phyloP scores from a whole-genome alignment of 2,888 invertebrate genomes.

The Chymomyza fuscimana region DNA sequence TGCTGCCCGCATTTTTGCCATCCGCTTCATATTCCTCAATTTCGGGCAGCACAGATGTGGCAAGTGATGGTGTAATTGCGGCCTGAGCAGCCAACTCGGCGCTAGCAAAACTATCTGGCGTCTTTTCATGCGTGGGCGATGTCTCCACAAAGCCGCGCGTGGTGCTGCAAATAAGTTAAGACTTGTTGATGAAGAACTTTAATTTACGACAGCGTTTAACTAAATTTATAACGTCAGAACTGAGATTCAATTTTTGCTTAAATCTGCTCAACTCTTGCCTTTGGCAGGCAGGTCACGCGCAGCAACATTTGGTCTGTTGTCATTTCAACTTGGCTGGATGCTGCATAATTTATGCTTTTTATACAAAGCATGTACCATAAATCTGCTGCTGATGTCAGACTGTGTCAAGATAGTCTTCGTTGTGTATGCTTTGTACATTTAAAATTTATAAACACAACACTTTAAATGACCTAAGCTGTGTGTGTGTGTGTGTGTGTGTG shows the following conservation, averaged over 20 bases:
- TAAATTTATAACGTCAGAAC: not conserved
- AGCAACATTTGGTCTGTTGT: not conserved
- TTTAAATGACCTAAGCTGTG: constrained; percentile 26
- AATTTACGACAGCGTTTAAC: not conserved
- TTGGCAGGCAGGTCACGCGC: constrained; percentile 1
- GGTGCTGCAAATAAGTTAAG: constrained; percentile 57
- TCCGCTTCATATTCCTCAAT: constrained; percentile 71
- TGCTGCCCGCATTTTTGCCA: constrained; percentile 47
- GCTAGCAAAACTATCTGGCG: constrained; percentile 51
- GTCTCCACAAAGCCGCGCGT: constrained; percentile 77
- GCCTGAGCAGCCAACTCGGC: constrained; percentile 34
- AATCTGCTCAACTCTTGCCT: not conserved
- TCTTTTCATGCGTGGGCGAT: constrained; percentile 75
- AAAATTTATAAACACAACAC: constrained; percentile 49
- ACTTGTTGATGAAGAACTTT: constrained; percentile 47
- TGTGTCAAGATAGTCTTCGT: not conserved
- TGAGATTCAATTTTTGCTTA: not conserved
- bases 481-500: too few relatives aligned
- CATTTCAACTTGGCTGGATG: not conserved
- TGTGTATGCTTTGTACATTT: constrained; percentile 36
- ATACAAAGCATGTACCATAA: constrained; percentile 15
- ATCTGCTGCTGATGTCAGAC: constrained; percentile 54
- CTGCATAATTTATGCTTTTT: constrained; percentile 36
- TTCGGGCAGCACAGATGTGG: constrained; percentile 60
- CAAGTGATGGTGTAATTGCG: constrained; percentile 39